Base-by-base conservation (phyloP, 2,113 vertebrate genomes). In the Entelurus aequoreus region DNA sequence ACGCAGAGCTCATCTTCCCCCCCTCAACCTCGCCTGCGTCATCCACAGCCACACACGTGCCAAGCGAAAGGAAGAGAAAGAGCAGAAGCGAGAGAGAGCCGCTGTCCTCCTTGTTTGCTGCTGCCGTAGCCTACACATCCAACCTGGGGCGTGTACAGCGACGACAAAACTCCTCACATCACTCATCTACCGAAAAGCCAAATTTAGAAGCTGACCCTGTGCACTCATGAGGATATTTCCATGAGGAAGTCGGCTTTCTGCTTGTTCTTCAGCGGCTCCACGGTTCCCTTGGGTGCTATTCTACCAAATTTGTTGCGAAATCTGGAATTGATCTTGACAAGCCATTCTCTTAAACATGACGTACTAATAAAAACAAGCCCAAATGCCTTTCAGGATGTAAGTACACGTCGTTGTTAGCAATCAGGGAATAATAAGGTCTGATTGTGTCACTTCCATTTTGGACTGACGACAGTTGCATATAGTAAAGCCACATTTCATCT, bases 81-180 rank as follows among this genome's bases (percentile, higher is more conserved):
- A 63, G 40, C 48, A 46, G 52, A 1, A 36, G 6, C 47, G 0
- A 49, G 28, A 16, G 48, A n/a, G 38, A 57, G 49, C 12, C 19
- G 15, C 71, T 66, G 72, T 75, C 69, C 60, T 77, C 59, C 63
- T 71, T 64, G 65, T 63, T 64, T 60, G 62, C 60, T 65, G 48
- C 56, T 62, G 42, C 65, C 68, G 13, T 16, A 59, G 72, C 65
- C 64, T 69, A 69, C 76, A 74, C 68, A 76, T 68, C 61, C 73
- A 74, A 78, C 84, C 84, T 69, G 78, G 57, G 85, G 82, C 78
- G 53, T 63, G 75, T 66, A 36, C 78, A 73, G 54, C 44, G 63
- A 83, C 64, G 72, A 80, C 77, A 80, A 70, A 80, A 72, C 76
- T 71, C 80, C 38, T 79, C 74, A 80, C 82, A 78, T 86, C 86